Base-by-base conservation (phyloP, 2,888 invertebrate genomes). In the Scaptomyza caliginosa region DNA sequence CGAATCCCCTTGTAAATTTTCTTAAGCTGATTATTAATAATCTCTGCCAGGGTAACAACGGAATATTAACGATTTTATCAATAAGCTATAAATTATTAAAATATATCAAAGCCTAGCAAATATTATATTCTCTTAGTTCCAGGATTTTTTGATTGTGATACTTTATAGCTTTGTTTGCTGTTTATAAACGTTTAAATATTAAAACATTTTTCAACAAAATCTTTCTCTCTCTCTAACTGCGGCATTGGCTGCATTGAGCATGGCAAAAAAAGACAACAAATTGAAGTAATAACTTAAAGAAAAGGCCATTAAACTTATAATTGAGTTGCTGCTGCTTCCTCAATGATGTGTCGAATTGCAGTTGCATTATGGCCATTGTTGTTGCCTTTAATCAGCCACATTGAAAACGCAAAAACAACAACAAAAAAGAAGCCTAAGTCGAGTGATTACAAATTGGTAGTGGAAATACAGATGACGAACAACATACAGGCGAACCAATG, bases 281-380 rank as follows among this genome's bases (percentile, higher is more conserved):
- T 11, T 1, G 23, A 16, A 16, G 34, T 16, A 34, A 16, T 8
- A 34, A 7, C 16, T 7, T 17, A 16, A 16, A 17, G 24, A 26
- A 36, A 68, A 40, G 42, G 38, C 39, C 59, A 59, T 59, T 34
- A 42, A 1, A 42, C 8, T 11, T 48, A 71, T 62, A 60, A 71
- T 68, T 54, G 63, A 57, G 68, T 17, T 46, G n/a, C 21, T 46
- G n/a, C 11, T 21, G 54, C 74, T 73, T 67, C 74, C 50, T 46
- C 68, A 46, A 67, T 73, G 68, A 73, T 51, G 45, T 67, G 57
- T 62, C 71, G 57, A 67, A 73, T 54, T 68, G 50, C 42, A 39
- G 54, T 30, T 58, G 49, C 62, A 74, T 74, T 72, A 51, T 67
- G 36, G 30, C n/a, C 32, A 21, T 39, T 39, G 17, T 5, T 36